Percentiles rank a stretch among this genome's conserved stretches.
phyloP scores from a whole-genome alignment of 2,888 invertebrate species.

The Drosophila gaucha region DNA sequence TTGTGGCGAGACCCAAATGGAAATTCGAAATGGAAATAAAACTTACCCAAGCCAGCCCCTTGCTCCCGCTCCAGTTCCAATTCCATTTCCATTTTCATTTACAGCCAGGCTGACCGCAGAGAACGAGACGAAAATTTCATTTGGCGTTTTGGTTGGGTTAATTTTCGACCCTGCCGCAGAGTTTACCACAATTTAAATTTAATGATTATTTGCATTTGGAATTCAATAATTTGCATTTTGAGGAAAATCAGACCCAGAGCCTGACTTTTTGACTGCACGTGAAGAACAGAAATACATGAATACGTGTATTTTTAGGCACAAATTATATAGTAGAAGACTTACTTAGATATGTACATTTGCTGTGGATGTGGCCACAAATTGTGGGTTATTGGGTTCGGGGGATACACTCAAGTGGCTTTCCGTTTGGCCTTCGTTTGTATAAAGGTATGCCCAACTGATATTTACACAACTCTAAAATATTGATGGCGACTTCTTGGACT shows the following conservation, averaged over 20 bases:
- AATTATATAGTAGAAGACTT: conserved; percentile 64
- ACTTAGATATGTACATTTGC: conserved; percentile 39
- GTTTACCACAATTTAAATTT: conserved; percentile 62
- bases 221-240: conserved; percentile 72
- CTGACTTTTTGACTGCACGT: conserved; percentile 24
- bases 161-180: conserved; percentile 23
- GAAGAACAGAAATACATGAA: not conserved
- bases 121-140: conserved; percentile 28
- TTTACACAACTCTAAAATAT: conserved; percentile 48
- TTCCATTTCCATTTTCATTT: not conserved
- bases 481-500: conserved; percentile 39
- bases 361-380: conserved; percentile 69
- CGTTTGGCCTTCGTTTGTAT: conserved; percentile 1
- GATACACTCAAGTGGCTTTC: conserved; percentile 79
- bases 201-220: conserved; percentile 74
- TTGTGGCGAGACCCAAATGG: conserved; percentile 58
- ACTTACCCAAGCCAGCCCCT: conserved; percentile 27
- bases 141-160: conserved; percentile 56
- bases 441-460: conserved; percentile 17
- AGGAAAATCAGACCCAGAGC: conserved; percentile 50
- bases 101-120: conserved; percentile 31
- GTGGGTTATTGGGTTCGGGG: conserved; percentile 73
- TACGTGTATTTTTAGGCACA: conserved; percentile 49
- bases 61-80: not conserved
- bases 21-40: conserved; percentile 44